Base-by-base conservation (phyloP, 1,140 invertebrate genomes). In the Carcinoscorpius rotundicauda region DNA sequence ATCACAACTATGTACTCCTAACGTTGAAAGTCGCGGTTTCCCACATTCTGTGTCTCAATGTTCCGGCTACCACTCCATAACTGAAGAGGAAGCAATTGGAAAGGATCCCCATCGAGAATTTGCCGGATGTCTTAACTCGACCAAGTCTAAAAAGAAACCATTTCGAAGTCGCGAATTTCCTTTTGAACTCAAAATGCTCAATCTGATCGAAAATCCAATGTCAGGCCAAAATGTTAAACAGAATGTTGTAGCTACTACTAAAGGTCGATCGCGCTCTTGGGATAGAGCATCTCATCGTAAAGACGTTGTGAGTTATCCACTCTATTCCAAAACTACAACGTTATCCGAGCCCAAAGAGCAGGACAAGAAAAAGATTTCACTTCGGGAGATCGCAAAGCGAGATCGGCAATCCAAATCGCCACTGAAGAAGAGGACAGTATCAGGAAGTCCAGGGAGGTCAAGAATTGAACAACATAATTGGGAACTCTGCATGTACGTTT, bases 401-500 rank as follows among this genome's bases (percentile, higher is more conserved):
- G 29, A 29, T 29, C 29, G 29, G 29, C 29, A 29, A 2, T 29
- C 29, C 29, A 29, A 29, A 29, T 29, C 29, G 29, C 29, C 29
- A 29, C 29, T 29, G 29, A 29, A 29, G 29, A 29, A 29, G 29
- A 29, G 29, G 29, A 29, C 29, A 29, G 29, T 29, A 29, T 29
- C 29, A 29, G 29, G 29, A 29, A 29, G 29, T 29, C 29, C 29
- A 2, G 29, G 29, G 29, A 29, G 29, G 29, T 29, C 29, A 29
- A 29, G 29, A 29, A 52, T 58, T 50, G 62, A 69, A 8, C 66
- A 70, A 8, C 71, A 70, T 51, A 51, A 73, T 9, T 73, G 72
- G 72, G 68, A 72, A 50, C 63, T 74, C 3, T 73, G 72, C 51
- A 66, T 74, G 64, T 72, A 69, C 59, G 68, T 74, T 49, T 71